Percentiles rank a stretch among this genome's conserved stretches.
Conservation (phyloP, 1,140 invertebrate genomes). For the Leptoteleia sp. region DNA sequence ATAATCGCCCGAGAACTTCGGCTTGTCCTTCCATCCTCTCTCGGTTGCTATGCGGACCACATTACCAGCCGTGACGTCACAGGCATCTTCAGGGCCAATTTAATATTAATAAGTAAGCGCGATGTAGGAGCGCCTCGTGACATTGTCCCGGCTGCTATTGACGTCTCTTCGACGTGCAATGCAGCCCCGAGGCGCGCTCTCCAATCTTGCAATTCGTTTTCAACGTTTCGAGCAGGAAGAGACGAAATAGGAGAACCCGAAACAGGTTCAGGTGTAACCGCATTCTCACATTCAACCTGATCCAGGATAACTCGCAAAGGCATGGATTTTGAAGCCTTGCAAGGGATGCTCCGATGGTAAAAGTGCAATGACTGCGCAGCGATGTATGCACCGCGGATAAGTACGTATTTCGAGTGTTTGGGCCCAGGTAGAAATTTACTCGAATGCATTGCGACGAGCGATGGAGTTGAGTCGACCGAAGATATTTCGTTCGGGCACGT, state of each 20-base stretch:
- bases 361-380: no score
- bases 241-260: slow-evolving; percentile 30
- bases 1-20: slow-evolving; percentile 38
- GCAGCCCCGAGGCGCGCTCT: no score
- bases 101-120: slow-evolving; percentile 76
- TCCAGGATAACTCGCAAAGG: slow-evolving; percentile 26
- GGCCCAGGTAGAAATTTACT: no score
- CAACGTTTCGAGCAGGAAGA: slow-evolving; percentile 41
- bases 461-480: no score
- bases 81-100: slow-evolving; percentile 71
- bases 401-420: no score
- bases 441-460: no score
- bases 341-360: no score
- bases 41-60: slow-evolving; percentile 76
- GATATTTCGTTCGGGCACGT: no score
- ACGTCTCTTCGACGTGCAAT: slow-evolving; percentile 17
- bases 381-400: no score
- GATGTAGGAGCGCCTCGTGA: slow-evolving; percentile 36
- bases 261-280: slow-evolving; percentile 39
- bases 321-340: no score
- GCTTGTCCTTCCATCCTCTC: slow-evolving; percentile 69
- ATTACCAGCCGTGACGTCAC: slow-evolving; percentile 74
- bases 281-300: slow-evolving; percentile 54
- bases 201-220: not conserved
- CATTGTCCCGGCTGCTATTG: not conserved